A percentile compares a stretch with the other conserved stretches of the same genome.
Conservation (phyloP, 2,888 invertebrate species). For the Clanis bilineata region DNA sequence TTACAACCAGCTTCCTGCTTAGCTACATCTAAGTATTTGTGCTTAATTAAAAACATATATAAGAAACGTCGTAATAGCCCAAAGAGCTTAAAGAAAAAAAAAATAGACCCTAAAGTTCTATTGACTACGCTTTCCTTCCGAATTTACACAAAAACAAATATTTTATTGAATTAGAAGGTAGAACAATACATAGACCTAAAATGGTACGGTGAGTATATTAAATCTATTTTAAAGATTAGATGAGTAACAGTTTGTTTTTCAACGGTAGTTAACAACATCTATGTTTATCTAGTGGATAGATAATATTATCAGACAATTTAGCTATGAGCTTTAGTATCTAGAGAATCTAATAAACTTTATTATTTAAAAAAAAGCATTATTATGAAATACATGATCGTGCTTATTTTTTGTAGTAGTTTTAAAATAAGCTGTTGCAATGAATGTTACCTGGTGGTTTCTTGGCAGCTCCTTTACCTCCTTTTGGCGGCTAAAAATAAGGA, state of each 20-base stretch:
- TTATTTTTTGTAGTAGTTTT: background rate
- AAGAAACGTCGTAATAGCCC: too few relatives aligned
- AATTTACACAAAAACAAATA: too few relatives aligned
- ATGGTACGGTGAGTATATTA: too few relatives aligned
- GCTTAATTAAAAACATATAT: too few relatives aligned
- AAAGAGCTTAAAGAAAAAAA: too few relatives aligned
- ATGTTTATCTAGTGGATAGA: background rate
- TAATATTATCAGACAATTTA: background rate
- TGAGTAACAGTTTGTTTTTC: background rate
- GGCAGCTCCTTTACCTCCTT: conserved; percentile 57
- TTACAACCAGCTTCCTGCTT: too few relatives aligned
- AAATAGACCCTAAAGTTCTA: too few relatives aligned
- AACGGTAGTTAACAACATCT: background rate
- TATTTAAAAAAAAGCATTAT: background rate
- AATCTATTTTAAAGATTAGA: background rate
- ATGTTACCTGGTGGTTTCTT: conserved; percentile 66
- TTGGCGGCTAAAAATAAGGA: conserved; percentile 59
- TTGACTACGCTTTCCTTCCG: too few relatives aligned
- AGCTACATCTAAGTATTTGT: too few relatives aligned
- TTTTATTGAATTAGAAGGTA: too few relatives aligned
- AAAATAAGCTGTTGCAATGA: background rate
- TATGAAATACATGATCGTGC: too few relatives aligned
- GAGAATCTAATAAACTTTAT: background rate
- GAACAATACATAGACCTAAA: too few relatives aligned
- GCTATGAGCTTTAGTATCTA: background rate